Evolutionary conservation across 2,888 invertebrate genomes (phyloP), one percentile per base, ranked within the genome.

Genomic region (Amblyteles armatorius): DNA sequence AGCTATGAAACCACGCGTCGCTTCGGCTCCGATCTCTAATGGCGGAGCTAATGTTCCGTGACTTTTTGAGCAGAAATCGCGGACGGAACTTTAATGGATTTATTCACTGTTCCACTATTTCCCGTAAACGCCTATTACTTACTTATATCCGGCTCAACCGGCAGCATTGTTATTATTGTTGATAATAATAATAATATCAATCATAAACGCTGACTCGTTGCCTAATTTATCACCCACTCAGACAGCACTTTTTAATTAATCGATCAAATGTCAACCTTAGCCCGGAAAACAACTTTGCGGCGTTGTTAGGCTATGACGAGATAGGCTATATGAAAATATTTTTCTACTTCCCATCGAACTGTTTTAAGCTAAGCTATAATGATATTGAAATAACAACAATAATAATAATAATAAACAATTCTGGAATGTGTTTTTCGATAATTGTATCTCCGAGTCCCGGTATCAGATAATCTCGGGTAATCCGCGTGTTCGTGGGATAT

Each of bases 401-500:
- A 16, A 44, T 19, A 2, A 22, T 19, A 26, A 57, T 22, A 26
- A 57, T 19, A 19, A 9, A 9, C 13, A 57, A 26, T 57, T 48
- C 0, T 48, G 44, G 13, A 26, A 26, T 52, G 22, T 55, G 13
- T 72, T 57, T 55, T n/a, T 55, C n/a, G 36, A 55, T 72, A 16
- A 29, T 33, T 33, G 36, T 9, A 72, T 55, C 40, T 69, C 69
- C 5, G 16, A 57, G 55, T 65, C 44, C 26, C 29, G 55, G 65
- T 29, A 26, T 63, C 26, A 5, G 13, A 69, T 50, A 78, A 84
- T 65, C 29, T 36, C 44, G n/a, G 36, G 22, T 29, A 63, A 71
- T 79, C 76, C 52, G 50, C 36, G 19, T 71, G 26, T 19, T 36
- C 68, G 68, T n/a, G 33, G 68, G 33, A 80, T 80, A 80, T 81